Evolutionary conservation across 2,797 vertebrate species (phyloP).

Genomic region (Tenualosa ilisha): DNA sequence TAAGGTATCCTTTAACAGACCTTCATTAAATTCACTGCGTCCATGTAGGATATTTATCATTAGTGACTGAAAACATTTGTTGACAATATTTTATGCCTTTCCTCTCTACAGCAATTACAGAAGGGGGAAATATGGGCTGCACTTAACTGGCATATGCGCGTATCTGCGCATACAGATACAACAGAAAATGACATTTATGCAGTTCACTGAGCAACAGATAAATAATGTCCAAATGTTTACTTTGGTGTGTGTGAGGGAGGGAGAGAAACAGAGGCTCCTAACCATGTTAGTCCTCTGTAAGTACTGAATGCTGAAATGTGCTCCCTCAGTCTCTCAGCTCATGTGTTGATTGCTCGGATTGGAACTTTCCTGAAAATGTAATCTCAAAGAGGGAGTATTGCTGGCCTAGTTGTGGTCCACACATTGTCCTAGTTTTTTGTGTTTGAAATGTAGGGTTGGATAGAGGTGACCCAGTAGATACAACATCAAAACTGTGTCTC

Average conservation of each 20-base stretch:
- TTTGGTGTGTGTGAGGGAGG: not conserved
- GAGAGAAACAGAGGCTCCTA: not conserved
- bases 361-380: conserved; percentile 16
- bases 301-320: conserved; percentile 7
- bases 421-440: conserved; percentile 52
- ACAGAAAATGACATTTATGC: conserved; percentile 2
- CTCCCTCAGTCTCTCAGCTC: not conserved
- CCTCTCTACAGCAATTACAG: not conserved
- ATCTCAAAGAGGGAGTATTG: conserved; percentile 31
- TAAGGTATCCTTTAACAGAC: not conserved
- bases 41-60: not conserved
- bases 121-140: not conserved
- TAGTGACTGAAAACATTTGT: conserved; percentile 11
- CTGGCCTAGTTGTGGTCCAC: conserved; percentile 50
- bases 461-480: conserved; percentile 39
- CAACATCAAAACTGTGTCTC: conserved; percentile 31
- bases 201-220: not conserved
- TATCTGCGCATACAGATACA: not conserved
- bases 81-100: not conserved
- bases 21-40: not conserved
- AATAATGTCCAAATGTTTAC: not conserved
- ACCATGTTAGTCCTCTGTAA: not conserved
- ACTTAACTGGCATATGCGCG: not conserved
- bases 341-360: not conserved
- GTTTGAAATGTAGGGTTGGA: conserved; percentile 31